Evolutionary conservation across 2,113 vertebrate species (phyloP), one percentile per base, ranked within the genome.

Genomic region (Rhea pennata): DNA sequence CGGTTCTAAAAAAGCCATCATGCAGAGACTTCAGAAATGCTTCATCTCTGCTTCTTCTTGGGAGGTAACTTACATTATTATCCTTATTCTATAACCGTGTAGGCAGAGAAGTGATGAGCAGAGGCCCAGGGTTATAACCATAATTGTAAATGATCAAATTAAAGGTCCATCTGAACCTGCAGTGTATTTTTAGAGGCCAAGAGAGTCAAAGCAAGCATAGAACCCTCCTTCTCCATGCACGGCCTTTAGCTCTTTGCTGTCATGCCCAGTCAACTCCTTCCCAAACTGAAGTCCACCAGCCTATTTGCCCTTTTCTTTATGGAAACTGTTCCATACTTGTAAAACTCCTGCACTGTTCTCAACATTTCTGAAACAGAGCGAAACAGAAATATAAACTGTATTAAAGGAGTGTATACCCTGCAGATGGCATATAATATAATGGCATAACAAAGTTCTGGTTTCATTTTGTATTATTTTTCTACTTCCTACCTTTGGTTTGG

Each of bases 231-330:
- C 46, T 87, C 33, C 56, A 69, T 23, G 20, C 27, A 24, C 23
- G 48, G 15, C 5, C 21, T 44, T 69, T 42, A 77, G 53, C 6
- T 36, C 23, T 31, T 46, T 75, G 12, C 39, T 36, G 40, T 33
- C 31, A 44, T 0, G 0, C 3, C 26, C 12, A 42, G 5, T 22
- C 17, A 39, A 23, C 4, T 73, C 23, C 5, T 90, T 29, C 27
- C 31, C 31, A 62, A 21, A 16, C 5, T 51, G 54, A 66, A 76
- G 9, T 12, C 29, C 10, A 61, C 11, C 10, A 31, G 36, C 12
- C 23, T 46, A 17, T 46, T 59, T 42, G 6, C 20, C 33, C 36
- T 8, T 59, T 26, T 33, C 31, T 3, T 44, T 61, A 42, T 0
- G 19, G 50, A 62, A 78, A 62, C 4, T 19, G 10, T 10, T 53